Evolutionary conservation across 2,797 vertebrate species (phyloP), one percentile per base, ranked within the genome.

Genomic region (Sarcophilus harrisii): DNA sequence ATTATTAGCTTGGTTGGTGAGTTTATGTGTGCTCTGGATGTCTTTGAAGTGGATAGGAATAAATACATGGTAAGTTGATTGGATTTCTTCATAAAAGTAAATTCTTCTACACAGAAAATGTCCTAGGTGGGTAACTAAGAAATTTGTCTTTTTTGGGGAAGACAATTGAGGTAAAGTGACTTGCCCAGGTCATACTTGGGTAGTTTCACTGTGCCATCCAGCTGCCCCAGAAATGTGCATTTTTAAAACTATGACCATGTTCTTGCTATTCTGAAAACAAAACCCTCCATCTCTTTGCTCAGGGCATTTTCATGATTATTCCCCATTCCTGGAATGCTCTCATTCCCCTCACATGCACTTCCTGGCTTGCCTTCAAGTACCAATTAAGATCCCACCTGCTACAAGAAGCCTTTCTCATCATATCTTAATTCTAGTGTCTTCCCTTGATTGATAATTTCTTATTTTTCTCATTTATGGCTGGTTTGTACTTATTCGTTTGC

Each of bases 1-100:
- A 1, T 93, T 59, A 73, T 14, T 52, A 58, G 57, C 18, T 94
- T 91, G 45, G 12, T 90, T 94, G 93, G 92, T 49, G 87, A 54
- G 62, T 24, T 91, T 93, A 73, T 38, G 14, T 81, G 18, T 57
- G 54, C 87, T 96, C 59, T 6, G 49, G 58, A 95, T 57, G 66
- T 55, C 45, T 90, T 94, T 57, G 58, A 87, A 90, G 89, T 66
- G 55, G n/a, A 89, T 5, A 58, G 4, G 0, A 57, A 90, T 91
- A 30, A 21, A 27, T 94, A 49, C n/a, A 90, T 94, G 27, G 18
- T 0, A 58, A 32, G 4, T 32, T 32, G 30, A 94, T 95, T 45
- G 9, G 21, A 95, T 90, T 97, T 16, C 90, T 96, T 97, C 94
- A 49, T 30, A 90, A 32, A 14, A 27, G 16, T 38, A 6, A 92